A percentile compares a stretch with the other conserved stretches of the same genome.
phyloP scores from a whole-genome alignment of 1,140 invertebrate species.

The Drosophila ananassae region DNA sequence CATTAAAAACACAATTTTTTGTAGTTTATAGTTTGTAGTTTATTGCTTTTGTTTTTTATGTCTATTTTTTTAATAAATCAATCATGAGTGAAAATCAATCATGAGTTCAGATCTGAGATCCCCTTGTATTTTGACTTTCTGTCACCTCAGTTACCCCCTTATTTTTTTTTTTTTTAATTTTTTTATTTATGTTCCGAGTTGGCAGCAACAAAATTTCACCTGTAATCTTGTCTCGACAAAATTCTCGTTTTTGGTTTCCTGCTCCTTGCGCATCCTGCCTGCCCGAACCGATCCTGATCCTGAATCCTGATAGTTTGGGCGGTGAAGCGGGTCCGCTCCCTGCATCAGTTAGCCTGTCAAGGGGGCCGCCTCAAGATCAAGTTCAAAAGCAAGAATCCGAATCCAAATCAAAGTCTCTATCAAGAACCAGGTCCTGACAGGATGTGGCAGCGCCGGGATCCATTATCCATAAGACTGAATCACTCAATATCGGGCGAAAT shows the following conservation, averaged over 20 bases:
- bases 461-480: conserved; percentile 16
- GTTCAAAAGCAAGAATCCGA: conserved; percentile 10
- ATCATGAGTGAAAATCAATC: too few species aligned
- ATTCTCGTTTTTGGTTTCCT: conserved; percentile 46
- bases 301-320: conserved; percentile 26
- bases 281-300: conserved; percentile 2
- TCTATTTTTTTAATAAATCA: neutral
- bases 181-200: neutral
- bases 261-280: conserved; percentile 8
- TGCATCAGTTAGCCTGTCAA: conserved; percentile 16
- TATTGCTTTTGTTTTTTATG: too few species aligned
- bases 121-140: neutral
- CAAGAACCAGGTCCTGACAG: neutral
- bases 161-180: neutral
- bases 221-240: conserved; percentile 29
- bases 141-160: neutral
- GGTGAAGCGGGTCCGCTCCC: conserved; percentile 23
- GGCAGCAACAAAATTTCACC: conserved; percentile 15
- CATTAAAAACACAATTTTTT: too few species aligned
- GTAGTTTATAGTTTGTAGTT: too few species aligned
- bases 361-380: conserved; percentile 33
- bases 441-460: conserved; percentile 24
- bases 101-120: neutral
- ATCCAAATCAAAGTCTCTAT: neutral
- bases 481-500: conserved; percentile 47